Conservation (phyloP, 2,113 vertebrate species). For the Apteryx mantelli region DNA sequence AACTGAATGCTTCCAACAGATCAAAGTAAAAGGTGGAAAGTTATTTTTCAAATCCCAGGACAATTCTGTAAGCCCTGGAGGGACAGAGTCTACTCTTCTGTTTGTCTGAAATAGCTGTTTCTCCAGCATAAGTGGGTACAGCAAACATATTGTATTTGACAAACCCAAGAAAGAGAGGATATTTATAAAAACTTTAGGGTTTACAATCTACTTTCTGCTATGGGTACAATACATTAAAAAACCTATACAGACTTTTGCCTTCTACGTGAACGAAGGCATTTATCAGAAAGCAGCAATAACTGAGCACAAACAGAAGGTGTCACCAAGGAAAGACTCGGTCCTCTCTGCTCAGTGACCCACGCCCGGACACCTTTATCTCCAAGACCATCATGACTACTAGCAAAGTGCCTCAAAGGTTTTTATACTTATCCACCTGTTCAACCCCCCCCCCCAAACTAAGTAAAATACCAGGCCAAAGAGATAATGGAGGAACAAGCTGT, state of each 20-base stretch:
- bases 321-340: not conserved
- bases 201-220: not conserved
- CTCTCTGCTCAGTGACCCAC: not conserved
- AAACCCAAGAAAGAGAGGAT: not conserved
- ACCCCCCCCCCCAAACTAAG: not conserved
- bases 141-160: not conserved
- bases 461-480: not conserved
- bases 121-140: not conserved
- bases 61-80: not conserved
- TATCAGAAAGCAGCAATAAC: not conserved
- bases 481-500: not conserved
- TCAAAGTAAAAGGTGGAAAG: not conserved
- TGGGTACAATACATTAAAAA: not conserved
- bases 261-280: not conserved
- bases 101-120: not conserved
- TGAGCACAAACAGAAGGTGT: not conserved
- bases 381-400: not conserved
- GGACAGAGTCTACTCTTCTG: not conserved
- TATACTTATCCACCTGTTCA: not conserved
- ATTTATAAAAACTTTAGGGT: not conserved
- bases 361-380: not conserved
- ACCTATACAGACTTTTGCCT: not conserved
- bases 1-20: not conserved
- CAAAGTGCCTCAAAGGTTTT: not conserved
- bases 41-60: not conserved